A percentile compares a stretch with the other conserved stretches of the same genome.
Conservation (phyloP, 2,888 invertebrate species). For the Toxonevra muliebris region DNA sequence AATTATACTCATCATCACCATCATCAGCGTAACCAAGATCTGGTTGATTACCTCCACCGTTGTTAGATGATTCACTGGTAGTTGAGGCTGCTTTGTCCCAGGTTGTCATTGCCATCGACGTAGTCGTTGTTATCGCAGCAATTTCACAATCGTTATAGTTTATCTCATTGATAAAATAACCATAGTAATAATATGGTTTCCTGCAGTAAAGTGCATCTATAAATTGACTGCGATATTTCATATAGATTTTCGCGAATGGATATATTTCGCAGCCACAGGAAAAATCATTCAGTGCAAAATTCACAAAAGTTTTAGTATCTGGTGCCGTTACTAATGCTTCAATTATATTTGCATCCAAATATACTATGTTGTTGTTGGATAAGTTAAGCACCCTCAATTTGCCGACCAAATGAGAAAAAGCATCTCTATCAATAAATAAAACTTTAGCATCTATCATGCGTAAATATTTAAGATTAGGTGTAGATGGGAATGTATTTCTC, state of each 20-base stretch:
- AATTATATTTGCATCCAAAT: constrained; percentile 40
- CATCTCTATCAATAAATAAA: constrained; percentile 46
- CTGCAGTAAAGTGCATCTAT: constrained; percentile 51
- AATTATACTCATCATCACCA: neutral
- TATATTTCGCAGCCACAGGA: constrained; percentile 50
- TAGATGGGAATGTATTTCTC: constrained; percentile 43
- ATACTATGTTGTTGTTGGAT: constrained; percentile 50
- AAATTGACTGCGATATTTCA: constrained; percentile 43
- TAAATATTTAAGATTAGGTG: constrained; percentile 50
- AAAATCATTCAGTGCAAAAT: constrained; percentile 53
- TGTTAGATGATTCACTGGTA: neutral
- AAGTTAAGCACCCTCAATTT: constrained; percentile 50
- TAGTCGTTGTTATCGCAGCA: constrained; percentile 27
- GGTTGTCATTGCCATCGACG: neutral
- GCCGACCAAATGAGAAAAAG: constrained; percentile 47
- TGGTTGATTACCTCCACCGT: neutral
- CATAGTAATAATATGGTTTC: constrained; percentile 46
- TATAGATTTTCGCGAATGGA: constrained; percentile 43
- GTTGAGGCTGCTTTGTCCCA: constrained; percentile 9
- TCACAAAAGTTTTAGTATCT: constrained; percentile 37
- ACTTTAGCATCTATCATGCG: constrained; percentile 47
- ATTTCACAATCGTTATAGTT: constrained; percentile 32
- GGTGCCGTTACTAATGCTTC: constrained; percentile 26
- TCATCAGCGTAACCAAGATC: neutral
- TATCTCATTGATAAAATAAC: constrained; percentile 42